A percentile compares a stretch with the other conserved stretches of the same genome.
phyloP scores from a whole-genome alignment of 2,797 vertebrate species.

The Dermochelys coriacea region DNA sequence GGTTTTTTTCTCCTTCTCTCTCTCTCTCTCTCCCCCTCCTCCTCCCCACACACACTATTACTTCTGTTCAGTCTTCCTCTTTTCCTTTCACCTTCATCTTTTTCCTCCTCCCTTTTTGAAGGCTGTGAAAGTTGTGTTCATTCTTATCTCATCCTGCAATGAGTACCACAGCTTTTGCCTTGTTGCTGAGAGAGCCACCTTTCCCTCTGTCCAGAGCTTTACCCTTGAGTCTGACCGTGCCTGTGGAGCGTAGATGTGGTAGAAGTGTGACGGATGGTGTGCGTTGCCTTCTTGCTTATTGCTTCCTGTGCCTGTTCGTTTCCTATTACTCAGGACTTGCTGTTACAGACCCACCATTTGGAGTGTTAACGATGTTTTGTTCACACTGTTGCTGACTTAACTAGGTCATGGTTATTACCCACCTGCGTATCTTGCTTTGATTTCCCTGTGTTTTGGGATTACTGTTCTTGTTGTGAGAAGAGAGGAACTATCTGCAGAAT shows the following conservation, averaged over 20 bases:
- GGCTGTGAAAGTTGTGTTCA: background rate
- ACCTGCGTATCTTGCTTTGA: background rate
- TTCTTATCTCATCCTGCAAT: constrained; percentile 39
- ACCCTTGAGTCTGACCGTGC: background rate
- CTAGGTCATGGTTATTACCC: background rate
- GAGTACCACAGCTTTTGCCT: background rate
- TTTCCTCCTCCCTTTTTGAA: constrained; percentile 4
- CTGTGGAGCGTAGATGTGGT: background rate
- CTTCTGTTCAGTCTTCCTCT: background rate
- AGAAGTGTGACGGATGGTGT: background rate
- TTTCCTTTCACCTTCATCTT: background rate
- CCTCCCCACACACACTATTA: too few species aligned
- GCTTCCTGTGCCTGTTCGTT: background rate
- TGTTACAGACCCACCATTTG: background rate
- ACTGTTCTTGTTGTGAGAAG: background rate
- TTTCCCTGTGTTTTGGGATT: background rate
- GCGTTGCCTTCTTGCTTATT: background rate
- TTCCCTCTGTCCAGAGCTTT: background rate
- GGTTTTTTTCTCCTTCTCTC: background rate
- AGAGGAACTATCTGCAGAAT: background rate
- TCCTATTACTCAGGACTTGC: background rate
- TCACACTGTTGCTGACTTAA: background rate
- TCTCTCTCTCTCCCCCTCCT: too few species aligned
- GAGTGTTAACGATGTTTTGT: background rate
- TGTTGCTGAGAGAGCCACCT: background rate